These are phyloP conservation scores for Lasioglossum marginatum DNA, from an alignment of 2,888 invertebrate species.

Conservation along the genomic window DNA sequence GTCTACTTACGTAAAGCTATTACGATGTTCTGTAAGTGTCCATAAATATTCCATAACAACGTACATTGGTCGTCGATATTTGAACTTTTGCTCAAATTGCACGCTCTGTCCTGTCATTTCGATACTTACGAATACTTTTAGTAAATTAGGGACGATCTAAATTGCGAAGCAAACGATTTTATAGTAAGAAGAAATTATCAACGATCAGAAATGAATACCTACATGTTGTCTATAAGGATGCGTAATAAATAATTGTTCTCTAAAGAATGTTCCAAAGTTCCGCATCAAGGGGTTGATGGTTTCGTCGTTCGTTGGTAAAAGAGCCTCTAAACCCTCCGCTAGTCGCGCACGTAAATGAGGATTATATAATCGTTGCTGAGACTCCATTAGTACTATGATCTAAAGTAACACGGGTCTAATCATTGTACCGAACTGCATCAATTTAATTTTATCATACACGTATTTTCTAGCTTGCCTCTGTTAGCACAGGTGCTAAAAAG, in stretches of 20 bases:
- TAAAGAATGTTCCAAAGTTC: slow-evolving; percentile 86
- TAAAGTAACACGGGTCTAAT: slow-evolving; percentile 49
- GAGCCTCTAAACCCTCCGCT: slow-evolving; percentile 94
- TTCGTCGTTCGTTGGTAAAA: slow-evolving; percentile 91
- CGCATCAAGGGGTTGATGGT: slow-evolving; percentile 83
- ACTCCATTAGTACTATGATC: slow-evolving; percentile 95
- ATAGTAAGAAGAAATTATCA: neutral
- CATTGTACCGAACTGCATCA: slow-evolving; percentile 13
- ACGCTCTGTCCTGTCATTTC: slow-evolving; percentile 99
- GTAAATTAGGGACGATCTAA: slow-evolving; percentile 91
- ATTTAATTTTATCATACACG: neutral
- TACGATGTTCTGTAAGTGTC: slow-evolving; percentile 91
- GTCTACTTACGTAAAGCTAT: slow-evolving; percentile 89
- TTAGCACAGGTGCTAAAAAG: slow-evolving; percentile 89
- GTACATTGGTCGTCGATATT: slow-evolving; percentile 98
- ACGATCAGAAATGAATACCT: slow-evolving; percentile 45
- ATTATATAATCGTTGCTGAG: slow-evolving; percentile 92
- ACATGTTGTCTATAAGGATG: slow-evolving; percentile 91
- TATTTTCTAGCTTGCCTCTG: slow-evolving; percentile 84
- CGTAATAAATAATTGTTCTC: slow-evolving; percentile 90
- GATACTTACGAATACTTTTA: slow-evolving; percentile 98
- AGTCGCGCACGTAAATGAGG: slow-evolving; percentile 96
- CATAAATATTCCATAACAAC: slow-evolving; percentile 96
- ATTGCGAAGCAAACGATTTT: slow-evolving; percentile 62
- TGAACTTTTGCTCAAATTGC: slow-evolving; percentile 98